Evolutionary conservation across 2,888 invertebrate species (phyloP).

Genomic region (Drosophila koepferae): DNA sequence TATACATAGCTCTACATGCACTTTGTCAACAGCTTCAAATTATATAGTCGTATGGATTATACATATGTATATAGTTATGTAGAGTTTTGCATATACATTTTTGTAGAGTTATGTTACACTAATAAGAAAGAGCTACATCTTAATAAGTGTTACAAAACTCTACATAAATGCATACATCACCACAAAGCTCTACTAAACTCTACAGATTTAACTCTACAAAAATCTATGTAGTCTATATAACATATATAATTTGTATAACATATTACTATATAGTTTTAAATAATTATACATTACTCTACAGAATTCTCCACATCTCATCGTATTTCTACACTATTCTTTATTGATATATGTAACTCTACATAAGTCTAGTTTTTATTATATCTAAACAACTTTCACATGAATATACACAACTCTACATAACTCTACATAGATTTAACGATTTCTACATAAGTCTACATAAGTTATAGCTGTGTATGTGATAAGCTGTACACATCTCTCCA

Average conservation of each 20-base stretch:
- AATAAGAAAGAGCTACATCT: background rate
- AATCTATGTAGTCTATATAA: background rate
- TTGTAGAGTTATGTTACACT: too few relatives aligned
- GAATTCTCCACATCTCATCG: background rate
- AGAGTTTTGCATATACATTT: too few relatives aligned
- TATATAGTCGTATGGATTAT: too few relatives aligned
- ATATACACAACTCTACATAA: background rate
- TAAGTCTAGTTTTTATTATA: background rate
- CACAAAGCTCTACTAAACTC: background rate
- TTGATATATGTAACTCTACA: background rate
- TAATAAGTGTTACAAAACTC: background rate
- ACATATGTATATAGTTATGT: too few relatives aligned
- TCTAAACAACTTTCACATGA: background rate
- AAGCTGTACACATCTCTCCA: background rate
- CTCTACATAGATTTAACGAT: background rate
- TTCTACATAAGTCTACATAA: background rate
- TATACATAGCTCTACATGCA: background rate
- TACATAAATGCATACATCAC: background rate
- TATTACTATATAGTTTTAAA: background rate
- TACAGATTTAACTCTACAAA: background rate
- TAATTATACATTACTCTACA: background rate
- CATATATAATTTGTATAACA: too few relatives aligned
- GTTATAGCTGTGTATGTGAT: background rate
- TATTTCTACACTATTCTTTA: background rate
- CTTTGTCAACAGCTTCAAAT: too few relatives aligned